Evolutionary conservation across 2,797 vertebrate species (phyloP).

Genomic region (Sebastes jordani): DNA sequence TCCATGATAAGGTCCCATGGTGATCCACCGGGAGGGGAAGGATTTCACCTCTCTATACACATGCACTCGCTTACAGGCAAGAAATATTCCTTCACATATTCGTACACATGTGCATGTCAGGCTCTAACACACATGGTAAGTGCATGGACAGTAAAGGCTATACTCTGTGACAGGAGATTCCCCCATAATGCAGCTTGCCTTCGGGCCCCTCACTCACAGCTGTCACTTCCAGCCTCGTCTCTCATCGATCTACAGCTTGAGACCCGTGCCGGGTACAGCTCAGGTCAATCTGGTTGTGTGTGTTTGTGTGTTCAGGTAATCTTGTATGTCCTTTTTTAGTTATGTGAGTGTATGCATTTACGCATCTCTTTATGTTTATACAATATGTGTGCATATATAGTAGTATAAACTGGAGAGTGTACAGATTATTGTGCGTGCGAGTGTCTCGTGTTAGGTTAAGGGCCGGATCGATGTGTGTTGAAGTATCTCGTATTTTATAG

Average conservation of each 20-base stretch:
- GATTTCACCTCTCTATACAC: background rate
- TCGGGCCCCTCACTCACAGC: conserved; percentile 52
- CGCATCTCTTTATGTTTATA: background rate
- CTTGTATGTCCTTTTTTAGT: background rate
- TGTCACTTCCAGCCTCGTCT: conserved; percentile 56
- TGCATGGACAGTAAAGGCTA: conserved; percentile 17
- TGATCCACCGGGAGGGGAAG: too few species aligned
- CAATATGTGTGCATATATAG: background rate
- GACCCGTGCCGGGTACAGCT: conserved; percentile 6
- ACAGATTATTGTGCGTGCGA: background rate
- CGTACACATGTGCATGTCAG: background rate
- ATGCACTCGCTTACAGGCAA: background rate
- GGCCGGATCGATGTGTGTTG: conserved; percentile 61
- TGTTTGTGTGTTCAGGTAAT: conserved; percentile 7
- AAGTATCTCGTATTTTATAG: conserved; percentile 70
- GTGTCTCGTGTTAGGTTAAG: conserved; percentile 41
- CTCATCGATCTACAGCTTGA: conserved; percentile 64
- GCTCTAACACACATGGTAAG: conserved; percentile 12
- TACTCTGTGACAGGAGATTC: conserved; percentile 47
- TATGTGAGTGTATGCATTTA: conserved; percentile 7
- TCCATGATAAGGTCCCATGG: too few species aligned
- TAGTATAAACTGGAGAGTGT: conserved; percentile 3
- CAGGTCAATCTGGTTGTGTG: conserved; percentile 25
- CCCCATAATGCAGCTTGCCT: conserved; percentile 43
- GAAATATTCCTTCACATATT: background rate